Percentiles rank a stretch among this genome's conserved stretches.
Conservation (phyloP, 2,888 invertebrate species). For the Morpho helenor region DNA sequence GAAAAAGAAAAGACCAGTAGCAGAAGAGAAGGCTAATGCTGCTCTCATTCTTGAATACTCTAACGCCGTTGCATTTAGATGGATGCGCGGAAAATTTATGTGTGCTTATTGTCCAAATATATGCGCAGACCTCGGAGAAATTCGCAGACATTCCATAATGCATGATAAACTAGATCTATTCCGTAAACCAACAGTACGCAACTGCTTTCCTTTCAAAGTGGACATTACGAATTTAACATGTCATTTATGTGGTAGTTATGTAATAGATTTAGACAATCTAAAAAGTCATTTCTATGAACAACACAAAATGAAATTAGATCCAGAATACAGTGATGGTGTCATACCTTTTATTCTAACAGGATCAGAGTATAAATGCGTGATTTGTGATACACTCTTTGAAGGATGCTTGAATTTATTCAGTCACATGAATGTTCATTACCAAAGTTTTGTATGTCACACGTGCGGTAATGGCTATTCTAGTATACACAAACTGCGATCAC, state of each 20-base stretch:
- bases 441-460: slow-evolving; percentile 57
- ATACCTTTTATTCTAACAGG: slow-evolving; percentile 50
- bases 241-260: slow-evolving; percentile 36
- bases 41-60: slow-evolving; percentile 50
- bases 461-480: slow-evolving; percentile 70
- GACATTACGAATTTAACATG: slow-evolving; percentile 52
- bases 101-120: slow-evolving; percentile 51
- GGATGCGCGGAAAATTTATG: slow-evolving; percentile 52
- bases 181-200: slow-evolving; percentile 39
- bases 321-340: slow-evolving; percentile 45
- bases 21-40: slow-evolving; percentile 51
- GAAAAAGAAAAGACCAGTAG: slow-evolving; percentile 43
- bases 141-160: slow-evolving; percentile 41
- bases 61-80: slow-evolving; percentile 55
- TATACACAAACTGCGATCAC: slow-evolving; percentile 57
- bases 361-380: slow-evolving; percentile 46
- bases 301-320: slow-evolving; percentile 38
- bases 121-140: slow-evolving; percentile 37
- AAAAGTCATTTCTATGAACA: slow-evolving; percentile 42
- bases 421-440: slow-evolving; percentile 68
- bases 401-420: slow-evolving; percentile 44
- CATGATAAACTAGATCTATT: slow-evolving; percentile 49
- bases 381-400: slow-evolving; percentile 41
- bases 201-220: slow-evolving; percentile 50
- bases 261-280: slow-evolving; percentile 35